Base-by-base conservation (phyloP, 2,113 vertebrate species). In the Hippocampus barbouri region DNA sequence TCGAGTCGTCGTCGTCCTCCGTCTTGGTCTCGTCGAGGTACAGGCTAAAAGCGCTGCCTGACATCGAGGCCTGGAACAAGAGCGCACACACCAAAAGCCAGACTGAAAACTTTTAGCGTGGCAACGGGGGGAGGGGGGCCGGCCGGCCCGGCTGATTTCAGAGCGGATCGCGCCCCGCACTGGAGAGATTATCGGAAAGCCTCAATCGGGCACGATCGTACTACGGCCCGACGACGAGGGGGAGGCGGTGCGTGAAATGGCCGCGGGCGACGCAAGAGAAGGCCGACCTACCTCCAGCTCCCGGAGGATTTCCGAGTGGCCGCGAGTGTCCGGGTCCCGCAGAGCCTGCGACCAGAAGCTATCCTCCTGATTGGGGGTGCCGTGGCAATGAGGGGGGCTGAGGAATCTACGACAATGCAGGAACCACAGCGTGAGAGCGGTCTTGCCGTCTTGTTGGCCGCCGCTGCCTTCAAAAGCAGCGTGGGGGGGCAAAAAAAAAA, bases 251-350 rank as follows among this genome's bases (percentile, higher is more conserved):
- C 2, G 20, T 38, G 34, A 34, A 34, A 30, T 30, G 30, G 27
- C 2, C 27, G 27, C 27, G 27, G 27, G 27, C 2, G 2, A 30
- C 2, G 30, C 2, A 21, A 30, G 66, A 45, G 41, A 30, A 73
- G 73, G 47, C 87, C 4, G 4, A 34, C 30, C 83, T 95, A 98
- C 97, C 96, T 99, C 97, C 82, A 99, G 94, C 79, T 98, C 96
- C 91, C 97, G 92, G 86, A 99, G 94, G 88, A 98, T 95, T 87
- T 97, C 96, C 2, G 96, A 97, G 90, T 99, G 97, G 77, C 97
- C 97, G 16, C 97, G 98, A 59, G 97, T 97, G 94, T 98, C 94
- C 82, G 98, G 94, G 91, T 99, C 97, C 90, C 97, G 97, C 77
- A 98, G 91, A 83, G 96, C 96, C 89, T 97, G 97, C 77, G 93